Percentiles rank a stretch among this genome's conserved stretches.
These are phyloP conservation scores for Dromiciops gliroides DNA, from an alignment of 2,113 vertebrate genomes.

Conservation along the genomic window DNA sequence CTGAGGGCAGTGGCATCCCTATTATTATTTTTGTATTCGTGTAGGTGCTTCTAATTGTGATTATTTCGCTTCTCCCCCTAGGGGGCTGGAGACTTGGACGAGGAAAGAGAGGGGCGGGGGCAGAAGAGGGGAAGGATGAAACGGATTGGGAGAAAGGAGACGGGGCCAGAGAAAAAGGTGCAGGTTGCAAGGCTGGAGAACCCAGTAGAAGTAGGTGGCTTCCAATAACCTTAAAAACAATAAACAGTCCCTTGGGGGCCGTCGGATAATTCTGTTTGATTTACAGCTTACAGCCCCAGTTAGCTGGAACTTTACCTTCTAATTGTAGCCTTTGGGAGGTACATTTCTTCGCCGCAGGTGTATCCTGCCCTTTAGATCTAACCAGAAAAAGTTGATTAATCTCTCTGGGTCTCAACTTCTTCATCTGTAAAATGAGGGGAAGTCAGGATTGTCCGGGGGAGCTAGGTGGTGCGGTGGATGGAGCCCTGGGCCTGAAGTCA, in stretches of 20 bases:
- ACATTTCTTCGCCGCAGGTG: background rate
- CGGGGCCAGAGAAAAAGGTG: background rate
- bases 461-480: background rate
- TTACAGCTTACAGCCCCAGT: background rate
- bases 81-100: background rate
- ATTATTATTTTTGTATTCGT: background rate
- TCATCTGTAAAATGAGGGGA: background rate
- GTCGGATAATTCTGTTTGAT: background rate
- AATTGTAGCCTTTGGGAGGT: background rate
- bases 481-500: background rate
- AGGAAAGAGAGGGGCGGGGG: background rate
- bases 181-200: background rate
- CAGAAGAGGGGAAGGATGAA: background rate
- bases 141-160: background rate
- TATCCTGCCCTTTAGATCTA: background rate
- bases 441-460: background rate
- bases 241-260: background rate
- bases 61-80: background rate
- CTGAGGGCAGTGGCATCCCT: background rate
- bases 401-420: background rate
- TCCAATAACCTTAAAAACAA: background rate
- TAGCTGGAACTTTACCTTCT: background rate
- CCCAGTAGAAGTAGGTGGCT: background rate
- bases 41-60: background rate
- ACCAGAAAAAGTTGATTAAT: background rate